A percentile compares a stretch with the other conserved stretches of the same genome.
Conservation (phyloP, 2,797 vertebrate species). For the Propithecus perrieri region DNA sequence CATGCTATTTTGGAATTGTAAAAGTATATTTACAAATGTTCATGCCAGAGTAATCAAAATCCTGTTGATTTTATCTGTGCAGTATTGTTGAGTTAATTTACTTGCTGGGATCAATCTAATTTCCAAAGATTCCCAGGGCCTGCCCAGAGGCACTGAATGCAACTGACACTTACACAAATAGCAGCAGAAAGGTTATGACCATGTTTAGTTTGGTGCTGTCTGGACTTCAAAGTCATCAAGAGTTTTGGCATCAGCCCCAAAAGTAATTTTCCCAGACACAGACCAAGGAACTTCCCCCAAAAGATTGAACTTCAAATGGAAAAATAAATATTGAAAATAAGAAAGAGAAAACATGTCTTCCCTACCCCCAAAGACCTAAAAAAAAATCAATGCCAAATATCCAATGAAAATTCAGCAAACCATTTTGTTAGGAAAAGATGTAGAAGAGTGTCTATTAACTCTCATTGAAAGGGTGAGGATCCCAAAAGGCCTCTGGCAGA, state of each 20-base stretch:
- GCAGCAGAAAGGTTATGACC: background rate
- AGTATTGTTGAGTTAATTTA: background rate
- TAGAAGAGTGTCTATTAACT: background rate
- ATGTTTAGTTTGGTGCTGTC: conserved; percentile 50
- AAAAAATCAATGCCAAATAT: background rate
- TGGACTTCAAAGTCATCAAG: conserved; percentile 67
- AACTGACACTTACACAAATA: background rate
- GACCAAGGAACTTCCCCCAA: conserved; percentile 39
- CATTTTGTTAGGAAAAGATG: background rate
- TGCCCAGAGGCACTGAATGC: background rate
- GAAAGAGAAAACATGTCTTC: background rate
- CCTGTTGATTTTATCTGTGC: background rate
- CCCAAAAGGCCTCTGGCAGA: background rate
- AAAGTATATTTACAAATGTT: background rate
- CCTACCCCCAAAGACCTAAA: background rate
- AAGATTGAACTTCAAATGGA: conserved; percentile 44
- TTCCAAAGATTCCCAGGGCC: background rate
- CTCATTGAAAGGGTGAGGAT: background rate
- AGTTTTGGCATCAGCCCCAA: conserved; percentile 66
- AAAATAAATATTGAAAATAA: conserved; percentile 39
- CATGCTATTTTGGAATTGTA: background rate
- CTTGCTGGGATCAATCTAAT: conserved; percentile 7
- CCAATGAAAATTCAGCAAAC: background rate
- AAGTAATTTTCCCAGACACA: conserved; percentile 70
- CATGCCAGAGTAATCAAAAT: background rate